Evolutionary conservation across 2,888 invertebrate species (phyloP), one percentile per base, ranked within the genome.

Genomic region (Strigamia crassipes): DNA sequence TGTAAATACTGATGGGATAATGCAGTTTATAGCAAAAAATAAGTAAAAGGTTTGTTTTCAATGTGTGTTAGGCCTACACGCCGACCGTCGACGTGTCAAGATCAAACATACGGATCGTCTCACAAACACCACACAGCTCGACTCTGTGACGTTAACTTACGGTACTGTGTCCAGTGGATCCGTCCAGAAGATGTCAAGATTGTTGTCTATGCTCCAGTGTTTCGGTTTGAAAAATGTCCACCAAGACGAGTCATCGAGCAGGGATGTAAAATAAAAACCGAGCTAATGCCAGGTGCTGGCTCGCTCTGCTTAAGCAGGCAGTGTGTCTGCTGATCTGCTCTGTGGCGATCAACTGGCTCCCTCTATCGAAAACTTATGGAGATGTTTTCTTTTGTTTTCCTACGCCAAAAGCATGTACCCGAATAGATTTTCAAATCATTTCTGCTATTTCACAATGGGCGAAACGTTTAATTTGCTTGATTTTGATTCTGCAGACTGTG

Each of bases 141-240:
- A 5, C 4, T 66, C 34, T 18, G 5, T 12, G n/a, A 21, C 12
- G 31, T 6, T 15, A 38, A 81, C 81, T 81, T 66, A 81, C 81
- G 23, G 81, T 81, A 81, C 81, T 81, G 81, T 81, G 34, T 81
- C 81, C 81, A 81, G 38, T 15, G 23, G 61, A 61, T 81, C 81
- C 66, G 81, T 81, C 81, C 81, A 61, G 46, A 81, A 81, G 41
- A 66, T 81, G 66, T 81, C 81, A 81, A 81, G 81, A 81, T 31
- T 81, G 56, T 61, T 66, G 31, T 66, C 66, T 61, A 23, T 34
- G 56, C 81, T 81, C 81, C 81, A 81, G 61, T 61, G 81, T 81
- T 21, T 56, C 81, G 61, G 42, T 80, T 51, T 15, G 23, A 15
- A 31, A 27, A 31, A 73, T 73, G 73, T 27, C 73, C 12, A 73